Conservation (phyloP, 2,113 vertebrate species). For the Clarias gariepinus region DNA sequence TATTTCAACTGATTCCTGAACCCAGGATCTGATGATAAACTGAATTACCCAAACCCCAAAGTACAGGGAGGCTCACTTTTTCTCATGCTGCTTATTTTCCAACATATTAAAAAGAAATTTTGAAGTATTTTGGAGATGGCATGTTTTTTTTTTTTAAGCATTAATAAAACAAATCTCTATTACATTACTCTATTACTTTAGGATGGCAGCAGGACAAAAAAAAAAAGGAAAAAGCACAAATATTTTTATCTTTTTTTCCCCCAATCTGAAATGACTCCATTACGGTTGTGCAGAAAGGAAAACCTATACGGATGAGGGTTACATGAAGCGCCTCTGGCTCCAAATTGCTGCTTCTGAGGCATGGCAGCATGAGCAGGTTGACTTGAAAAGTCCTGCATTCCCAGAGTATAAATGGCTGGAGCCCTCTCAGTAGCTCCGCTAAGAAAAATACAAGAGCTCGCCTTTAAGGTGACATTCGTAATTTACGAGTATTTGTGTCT, state of each 20-base stretch:
- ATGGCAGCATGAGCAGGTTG: constrained; percentile 79
- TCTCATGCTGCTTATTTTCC: neutral
- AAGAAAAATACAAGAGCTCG: constrained; percentile 90
- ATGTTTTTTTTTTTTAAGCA: neutral
- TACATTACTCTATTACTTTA: neutral
- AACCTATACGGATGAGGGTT: constrained; percentile 87
- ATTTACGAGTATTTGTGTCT: constrained; percentile 95
- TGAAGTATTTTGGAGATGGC: neutral
- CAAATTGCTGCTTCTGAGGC: constrained; percentile 75
- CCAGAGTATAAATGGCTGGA: constrained; percentile 85
- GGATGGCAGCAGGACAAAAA: neutral
- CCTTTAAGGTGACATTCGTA: constrained; percentile 90
- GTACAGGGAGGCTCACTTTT: neutral
- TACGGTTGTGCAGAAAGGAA: constrained; percentile 85
- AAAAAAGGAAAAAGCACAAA: no score
- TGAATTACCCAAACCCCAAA: constrained; percentile 2
- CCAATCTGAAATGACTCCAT: constrained; percentile 65
- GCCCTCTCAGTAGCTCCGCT: constrained; percentile 84
- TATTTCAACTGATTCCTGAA: neutral
- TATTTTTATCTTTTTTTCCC: neutral
- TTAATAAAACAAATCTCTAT: neutral
- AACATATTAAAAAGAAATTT: neutral
- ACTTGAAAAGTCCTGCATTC: constrained; percentile 80
- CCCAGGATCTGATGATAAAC: neutral
- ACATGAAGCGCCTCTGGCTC: constrained; percentile 81